These are phyloP conservation scores for Capromys pilorides DNA, from an alignment of 2,797 vertebrate genomes.

Conservation along the genomic window DNA sequence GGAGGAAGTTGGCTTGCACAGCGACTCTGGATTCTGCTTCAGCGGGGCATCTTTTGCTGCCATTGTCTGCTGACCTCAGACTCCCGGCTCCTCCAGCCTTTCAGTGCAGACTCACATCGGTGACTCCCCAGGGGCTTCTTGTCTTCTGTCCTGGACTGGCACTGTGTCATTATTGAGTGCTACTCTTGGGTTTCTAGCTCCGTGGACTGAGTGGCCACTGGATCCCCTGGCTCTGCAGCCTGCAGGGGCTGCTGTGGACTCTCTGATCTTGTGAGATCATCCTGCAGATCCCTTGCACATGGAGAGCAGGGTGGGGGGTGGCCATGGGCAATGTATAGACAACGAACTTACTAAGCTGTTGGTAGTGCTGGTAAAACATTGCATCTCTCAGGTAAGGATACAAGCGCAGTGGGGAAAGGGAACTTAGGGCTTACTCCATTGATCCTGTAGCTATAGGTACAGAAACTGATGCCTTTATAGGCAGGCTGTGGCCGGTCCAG, in stretches of 20 bases:
- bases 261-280: neutral
- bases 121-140: neutral
- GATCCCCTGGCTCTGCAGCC: neutral
- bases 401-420: neutral
- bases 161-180: neutral
- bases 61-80: neutral
- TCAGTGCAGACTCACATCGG: neutral
- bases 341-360: neutral
- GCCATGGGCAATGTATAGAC: neutral
- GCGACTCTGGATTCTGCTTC: neutral
- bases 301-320: neutral
- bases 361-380: neutral
- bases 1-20: neutral
- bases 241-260: neutral
- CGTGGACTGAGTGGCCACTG: neutral
- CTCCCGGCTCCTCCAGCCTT: neutral
- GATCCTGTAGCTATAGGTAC: neutral
- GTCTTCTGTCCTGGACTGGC: neutral
- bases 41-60: neutral
- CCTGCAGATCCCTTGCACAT: neutral
- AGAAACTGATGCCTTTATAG: neutral
- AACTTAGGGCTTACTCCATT: neutral
- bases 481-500: neutral
- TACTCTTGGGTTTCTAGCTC: neutral
- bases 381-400: neutral